Evolutionary conservation across 2,797 vertebrate species (phyloP).

Genomic region (Crocodylus rhombifer): DNA sequence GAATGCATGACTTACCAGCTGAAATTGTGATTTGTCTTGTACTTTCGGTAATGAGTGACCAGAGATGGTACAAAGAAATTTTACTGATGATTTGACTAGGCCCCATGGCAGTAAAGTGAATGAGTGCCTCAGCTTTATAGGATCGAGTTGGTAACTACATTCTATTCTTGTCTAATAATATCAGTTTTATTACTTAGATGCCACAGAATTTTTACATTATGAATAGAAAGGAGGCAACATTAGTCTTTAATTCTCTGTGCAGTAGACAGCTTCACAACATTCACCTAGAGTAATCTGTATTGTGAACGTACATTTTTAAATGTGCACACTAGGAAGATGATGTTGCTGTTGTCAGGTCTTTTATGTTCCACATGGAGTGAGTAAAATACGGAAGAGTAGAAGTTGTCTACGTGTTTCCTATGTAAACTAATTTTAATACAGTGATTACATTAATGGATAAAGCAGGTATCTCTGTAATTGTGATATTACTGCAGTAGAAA

Average conservation of each 20-base stretch:
- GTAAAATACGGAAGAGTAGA: neutral
- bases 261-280: neutral
- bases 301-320: neutral
- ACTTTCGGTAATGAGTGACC: neutral
- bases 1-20: neutral
- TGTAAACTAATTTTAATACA: neutral
- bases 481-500: neutral
- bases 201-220: neutral
- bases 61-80: neutral
- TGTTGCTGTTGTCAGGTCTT: neutral
- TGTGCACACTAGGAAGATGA: neutral
- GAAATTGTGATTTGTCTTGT: neutral
- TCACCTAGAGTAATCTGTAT: neutral
- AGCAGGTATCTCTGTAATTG: neutral
- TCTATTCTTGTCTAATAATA: neutral
- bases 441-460: neutral
- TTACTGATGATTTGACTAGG: neutral
- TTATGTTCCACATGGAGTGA: accelerated
- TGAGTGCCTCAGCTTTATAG: neutral
- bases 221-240: neutral
- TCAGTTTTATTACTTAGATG: neutral
- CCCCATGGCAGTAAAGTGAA: neutral
- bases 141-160: neutral
- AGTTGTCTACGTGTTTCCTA: neutral
- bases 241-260: neutral